phyloP scores from a whole-genome alignment of 2,797 vertebrate species.

The Malacoraja senta region DNA sequence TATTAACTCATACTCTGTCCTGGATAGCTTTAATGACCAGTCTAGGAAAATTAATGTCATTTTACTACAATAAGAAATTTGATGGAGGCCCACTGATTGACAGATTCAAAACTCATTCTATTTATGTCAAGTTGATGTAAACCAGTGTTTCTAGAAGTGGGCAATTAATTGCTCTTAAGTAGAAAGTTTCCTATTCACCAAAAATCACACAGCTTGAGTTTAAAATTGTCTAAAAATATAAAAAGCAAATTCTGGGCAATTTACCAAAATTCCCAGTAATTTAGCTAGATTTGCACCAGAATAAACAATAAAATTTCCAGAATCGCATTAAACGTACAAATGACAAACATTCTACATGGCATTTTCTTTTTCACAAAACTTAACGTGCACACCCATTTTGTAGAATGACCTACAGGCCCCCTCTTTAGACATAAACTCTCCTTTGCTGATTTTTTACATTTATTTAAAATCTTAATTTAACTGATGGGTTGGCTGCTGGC shows the following conservation, averaged over 20 bases:
- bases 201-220: background rate
- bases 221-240: background rate
- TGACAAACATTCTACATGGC: constrained; percentile 4
- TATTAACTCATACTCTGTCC: background rate
- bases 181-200: background rate
- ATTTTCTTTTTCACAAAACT: background rate
- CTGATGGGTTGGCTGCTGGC: background rate
- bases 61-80: background rate
- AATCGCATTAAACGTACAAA: background rate
- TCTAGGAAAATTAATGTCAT: background rate
- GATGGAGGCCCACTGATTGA: background rate
- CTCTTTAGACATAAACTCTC: constrained; percentile 1
- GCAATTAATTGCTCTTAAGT: background rate
- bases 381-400: background rate
- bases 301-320: constrained; percentile 6
- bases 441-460: background rate
- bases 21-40: background rate
- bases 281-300: background rate
- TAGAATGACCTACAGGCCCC: constrained; percentile 6
- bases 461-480: background rate
- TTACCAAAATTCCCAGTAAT: background rate
- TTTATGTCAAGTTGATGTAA: background rate
- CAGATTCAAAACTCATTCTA: background rate
- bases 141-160: background rate
- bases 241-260: background rate